Evolutionary conservation across 2,888 invertebrate species (phyloP).

Genomic region (Coelopa pilipes): DNA sequence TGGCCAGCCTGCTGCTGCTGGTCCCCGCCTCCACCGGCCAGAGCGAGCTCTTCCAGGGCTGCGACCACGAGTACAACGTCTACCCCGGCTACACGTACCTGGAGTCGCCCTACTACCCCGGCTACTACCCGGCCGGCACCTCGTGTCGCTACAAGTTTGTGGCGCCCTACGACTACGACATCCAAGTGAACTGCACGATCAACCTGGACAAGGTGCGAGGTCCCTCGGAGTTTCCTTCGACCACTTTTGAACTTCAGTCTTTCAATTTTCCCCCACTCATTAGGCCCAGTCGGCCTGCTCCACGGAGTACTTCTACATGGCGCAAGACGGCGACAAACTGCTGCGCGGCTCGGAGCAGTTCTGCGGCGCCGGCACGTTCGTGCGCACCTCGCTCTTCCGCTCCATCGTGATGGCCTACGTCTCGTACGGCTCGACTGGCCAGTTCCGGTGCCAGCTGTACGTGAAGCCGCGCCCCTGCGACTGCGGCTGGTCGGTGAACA

Average conservation of each 20-base stretch:
- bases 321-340: slow-evolving; percentile 57
- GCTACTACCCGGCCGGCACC: slow-evolving; percentile 53
- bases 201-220: slow-evolving; percentile 53
- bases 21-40: neutral
- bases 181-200: slow-evolving; percentile 54
- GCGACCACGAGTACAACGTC: slow-evolving; percentile 53
- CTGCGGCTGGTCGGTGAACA: slow-evolving; percentile 62
- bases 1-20: neutral
- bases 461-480: slow-evolving; percentile 53
- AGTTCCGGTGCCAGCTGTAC: slow-evolving; percentile 53
- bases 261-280: neutral
- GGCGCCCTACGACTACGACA: slow-evolving; percentile 57
- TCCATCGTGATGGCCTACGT: slow-evolving; percentile 56
- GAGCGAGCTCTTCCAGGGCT: slow-evolving; percentile 51
- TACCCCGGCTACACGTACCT: slow-evolving; percentile 49
- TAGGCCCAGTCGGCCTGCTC: slow-evolving; percentile 49
- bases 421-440: slow-evolving; percentile 51
- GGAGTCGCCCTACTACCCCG: slow-evolving; percentile 60
- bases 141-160: slow-evolving; percentile 62
- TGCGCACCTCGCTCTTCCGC: slow-evolving; percentile 52
- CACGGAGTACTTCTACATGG: slow-evolving; percentile 60
- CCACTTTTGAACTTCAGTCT: too few relatives aligned
- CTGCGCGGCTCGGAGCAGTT: slow-evolving; percentile 56
- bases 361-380: slow-evolving; percentile 56
- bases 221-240: too few relatives aligned